Evolutionary conservation across 2,888 invertebrate genomes (phyloP), one percentile per base, ranked within the genome.

Genomic region (Nemapogon koenigi): DNA sequence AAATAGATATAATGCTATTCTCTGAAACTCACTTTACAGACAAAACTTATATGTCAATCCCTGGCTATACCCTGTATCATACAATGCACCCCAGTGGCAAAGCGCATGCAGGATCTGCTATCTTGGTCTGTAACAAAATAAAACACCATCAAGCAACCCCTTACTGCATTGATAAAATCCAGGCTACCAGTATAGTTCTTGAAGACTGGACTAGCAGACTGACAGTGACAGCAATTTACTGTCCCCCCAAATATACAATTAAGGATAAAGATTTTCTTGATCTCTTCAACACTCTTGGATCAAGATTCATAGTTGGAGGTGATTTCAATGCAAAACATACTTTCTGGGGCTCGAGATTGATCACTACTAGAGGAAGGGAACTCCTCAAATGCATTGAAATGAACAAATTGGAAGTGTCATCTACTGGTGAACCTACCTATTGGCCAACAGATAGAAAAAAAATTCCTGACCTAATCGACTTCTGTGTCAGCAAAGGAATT

Each of bases 61-160:
- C 38, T 4, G 16, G 38, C 45, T 41, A 52, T 47, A 32, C 40
- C 49, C 41, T 59, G 53, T 41, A 59, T 55, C 28, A 57, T 51
- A 48, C 45, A 3, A 47, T 38, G 29, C 47, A 49, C 30, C 46
- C 49, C 8, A 44, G 46, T 36, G 42, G 43, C 6, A 48, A 41
- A 31, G 47, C 46, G 8, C 43, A 46, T 16, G 46, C 43, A n/a
- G 46, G 47, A 2, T 43, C 46, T 3, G 47, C 45, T 7, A 41
- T 49, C 7, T 19, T 45, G 6, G 44, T 45, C 3, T 42, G 28
- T 40, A 19, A 26, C 1, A 41, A 42, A 17, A 41, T 48, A 10
- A 44, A 42, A 13, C 46, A 46, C 18, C 13, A 39, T 15, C 26
- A 16, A 33, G 10, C 35, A 8, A 26, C 37, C 4, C 7, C 33